Evolutionary conservation across 2,113 vertebrate species (phyloP), one percentile per base, ranked within the genome.

Genomic region (Dipodomys spectabilis): DNA sequence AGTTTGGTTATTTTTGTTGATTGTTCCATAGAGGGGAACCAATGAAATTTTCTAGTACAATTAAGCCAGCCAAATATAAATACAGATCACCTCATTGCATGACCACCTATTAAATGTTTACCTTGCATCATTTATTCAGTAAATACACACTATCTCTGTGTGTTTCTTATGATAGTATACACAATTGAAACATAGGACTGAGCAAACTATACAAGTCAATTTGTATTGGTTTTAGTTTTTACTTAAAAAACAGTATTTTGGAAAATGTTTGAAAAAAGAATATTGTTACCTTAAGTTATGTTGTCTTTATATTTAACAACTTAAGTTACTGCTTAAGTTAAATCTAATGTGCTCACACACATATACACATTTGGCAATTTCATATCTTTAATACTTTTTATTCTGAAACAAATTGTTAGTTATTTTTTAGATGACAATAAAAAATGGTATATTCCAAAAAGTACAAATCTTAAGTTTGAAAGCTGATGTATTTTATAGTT

Each of bases 1-100:
- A 22, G 30, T 65, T 89, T 86, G 44, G 53, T 82, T 74, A 15
- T 88, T 64, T 79, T 94, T 91, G 18, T 86, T 94, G 71, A 75
- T 82, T 68, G 39, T 78, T 80, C 9, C 69, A 16, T 84, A 81
- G 60, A 78, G 60, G 15, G 20, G 60, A 78, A 94, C 81, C 84
- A 39, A 57, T 19, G 85, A 91, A 25, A n/a, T 49, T 44, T 81
- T 83, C 3, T 90, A 62, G 8, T 74, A 25, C 90, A 71, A 83
- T 90, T 95, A 92, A 92, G n/a, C 7, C n/a, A 73, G 65, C 5
- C 30, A 90, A 67, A 80, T 93, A 79, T 44, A 93, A 79, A 77
- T 93, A 79, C 22, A 93, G 79, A 71, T 57, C 28, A 77, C 53
- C 9, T 73, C 86, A 78, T 30, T 82, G 7, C 1, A 4, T 44